Conservation (phyloP, 1,140 invertebrate genomes). For the Penaeus chinensis region DNA sequence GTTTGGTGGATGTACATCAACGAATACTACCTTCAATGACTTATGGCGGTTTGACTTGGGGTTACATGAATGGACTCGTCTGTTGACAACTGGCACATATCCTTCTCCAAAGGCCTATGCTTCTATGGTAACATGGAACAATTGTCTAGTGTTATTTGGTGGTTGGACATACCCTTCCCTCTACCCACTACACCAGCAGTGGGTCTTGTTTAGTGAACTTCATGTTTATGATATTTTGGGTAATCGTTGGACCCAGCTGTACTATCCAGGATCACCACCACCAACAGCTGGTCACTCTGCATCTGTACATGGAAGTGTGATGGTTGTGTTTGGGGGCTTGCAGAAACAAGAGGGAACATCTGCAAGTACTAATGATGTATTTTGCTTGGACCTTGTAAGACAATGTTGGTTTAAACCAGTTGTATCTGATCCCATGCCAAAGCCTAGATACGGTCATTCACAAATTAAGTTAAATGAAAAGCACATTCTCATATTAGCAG, state of each 20-base stretch:
- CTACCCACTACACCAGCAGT: conserved; percentile 87
- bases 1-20: conserved; percentile 95
- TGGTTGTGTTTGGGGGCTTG: conserved; percentile 92
- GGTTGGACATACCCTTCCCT: conserved; percentile 95
- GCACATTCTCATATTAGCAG: conserved; percentile 68
- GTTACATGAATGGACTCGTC: conserved; percentile 71
- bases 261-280: conserved; percentile 72
- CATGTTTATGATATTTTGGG: conserved; percentile 87
- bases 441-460: conserved; percentile 89
- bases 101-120: conserved; percentile 96
- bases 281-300: conserved; percentile 92
- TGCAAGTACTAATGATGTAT: conserved; percentile 82
- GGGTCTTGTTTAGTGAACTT: conserved; percentile 91
- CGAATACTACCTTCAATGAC: conserved; percentile 96
- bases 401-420: conserved; percentile 78
- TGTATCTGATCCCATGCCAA: conserved; percentile 76
- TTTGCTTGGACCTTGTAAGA: conserved; percentile 85
- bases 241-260: conserved; percentile 81
- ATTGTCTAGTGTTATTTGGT: conserved; percentile 89
- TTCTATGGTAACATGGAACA: conserved; percentile 86
- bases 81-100: conserved; percentile 86
- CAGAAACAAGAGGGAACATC: conserved; percentile 67
- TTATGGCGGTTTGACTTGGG: conserved; percentile 90
- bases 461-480: conserved; percentile 76
- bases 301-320: conserved; percentile 83